Conservation (phyloP, 2,888 invertebrate genomes). For the Acronicta psi region DNA sequence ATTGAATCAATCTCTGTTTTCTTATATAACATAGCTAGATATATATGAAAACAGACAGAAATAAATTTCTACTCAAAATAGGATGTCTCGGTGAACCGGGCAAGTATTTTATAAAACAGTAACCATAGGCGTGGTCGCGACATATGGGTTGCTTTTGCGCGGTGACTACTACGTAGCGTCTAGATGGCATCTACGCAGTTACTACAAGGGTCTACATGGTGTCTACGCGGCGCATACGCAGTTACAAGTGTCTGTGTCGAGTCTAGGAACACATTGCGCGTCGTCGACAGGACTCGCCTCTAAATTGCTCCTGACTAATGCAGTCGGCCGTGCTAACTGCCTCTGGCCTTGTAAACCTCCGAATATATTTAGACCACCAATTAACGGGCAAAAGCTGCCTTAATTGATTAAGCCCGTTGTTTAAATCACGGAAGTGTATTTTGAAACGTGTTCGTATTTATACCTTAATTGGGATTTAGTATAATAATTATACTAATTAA, state of each 20-base stretch:
- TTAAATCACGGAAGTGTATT: slow-evolving; percentile 45
- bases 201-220: not conserved
- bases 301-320: slow-evolving; percentile 70
- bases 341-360: slow-evolving; percentile 28
- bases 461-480: slow-evolving; percentile 21
- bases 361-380: slow-evolving; percentile 49
- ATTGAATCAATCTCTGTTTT: no score
- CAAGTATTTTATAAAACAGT: no score
- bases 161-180: not conserved
- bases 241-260: slow-evolving; percentile 50
- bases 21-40: no score
- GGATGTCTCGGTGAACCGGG: no score
- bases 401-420: slow-evolving; percentile 55
- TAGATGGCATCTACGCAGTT: not conserved
- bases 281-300: slow-evolving; percentile 62
- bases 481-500: slow-evolving; percentile 3
- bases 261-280: slow-evolving; percentile 64
- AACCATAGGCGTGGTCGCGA: no score
- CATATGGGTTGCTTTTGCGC: not conserved
- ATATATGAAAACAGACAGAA: no score
- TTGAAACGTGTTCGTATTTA: slow-evolving; percentile 26
- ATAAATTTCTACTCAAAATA: no score
- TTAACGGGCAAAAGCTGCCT: slow-evolving; percentile 47
- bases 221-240: no score
- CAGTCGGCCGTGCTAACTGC: slow-evolving; percentile 29